A percentile compares a stretch with the other conserved stretches of the same genome.
These are phyloP conservation scores for Patella ulyssiponensis DNA, from an alignment of 2,888 invertebrate genomes.

Conservation along the genomic window DNA sequence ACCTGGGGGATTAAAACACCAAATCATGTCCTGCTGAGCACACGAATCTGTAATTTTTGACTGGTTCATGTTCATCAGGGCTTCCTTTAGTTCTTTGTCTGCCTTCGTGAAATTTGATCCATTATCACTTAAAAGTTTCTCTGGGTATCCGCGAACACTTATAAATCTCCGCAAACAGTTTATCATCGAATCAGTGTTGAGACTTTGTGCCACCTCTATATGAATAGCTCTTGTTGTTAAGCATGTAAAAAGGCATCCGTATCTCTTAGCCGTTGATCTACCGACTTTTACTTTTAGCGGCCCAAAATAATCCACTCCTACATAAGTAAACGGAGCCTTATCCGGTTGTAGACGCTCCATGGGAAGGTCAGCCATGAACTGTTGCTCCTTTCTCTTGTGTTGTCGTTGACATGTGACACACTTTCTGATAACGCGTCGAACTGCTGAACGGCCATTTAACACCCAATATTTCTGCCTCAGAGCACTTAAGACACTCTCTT, in stretches of 20 bases:
- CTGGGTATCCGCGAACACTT: slow-evolving; percentile 15
- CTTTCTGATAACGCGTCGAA: not conserved
- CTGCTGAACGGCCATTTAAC: not conserved
- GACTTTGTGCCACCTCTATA: slow-evolving; percentile 27
- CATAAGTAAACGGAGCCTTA: too few relatives aligned
- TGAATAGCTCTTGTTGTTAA: slow-evolving; percentile 30
- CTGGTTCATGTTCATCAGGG: too few relatives aligned
- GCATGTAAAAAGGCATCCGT: slow-evolving; percentile 39
- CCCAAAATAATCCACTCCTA: slow-evolving; percentile 27
- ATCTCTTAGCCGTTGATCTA: slow-evolving; percentile 24
- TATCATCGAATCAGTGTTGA: slow-evolving; percentile 28
- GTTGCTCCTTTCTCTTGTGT: not conserved
- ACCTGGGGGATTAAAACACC: slow-evolving; percentile 29
- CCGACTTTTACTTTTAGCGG: slow-evolving; percentile 32
- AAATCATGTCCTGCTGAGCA: too few relatives aligned
- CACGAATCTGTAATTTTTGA: too few relatives aligned
- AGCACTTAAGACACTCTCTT: not conserved
- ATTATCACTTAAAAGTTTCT: slow-evolving; percentile 22
- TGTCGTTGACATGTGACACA: slow-evolving; percentile 13
- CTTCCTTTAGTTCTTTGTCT: slow-evolving; percentile 25
- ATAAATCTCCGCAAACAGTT: slow-evolving; percentile 21
- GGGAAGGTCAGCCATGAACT: not conserved
- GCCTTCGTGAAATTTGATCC: slow-evolving; percentile 32
- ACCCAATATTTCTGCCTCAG: slow-evolving; percentile 25
- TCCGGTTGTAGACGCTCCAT: not conserved